Conservation (phyloP, 2,888 invertebrate species). For the Desoria tigrina region DNA sequence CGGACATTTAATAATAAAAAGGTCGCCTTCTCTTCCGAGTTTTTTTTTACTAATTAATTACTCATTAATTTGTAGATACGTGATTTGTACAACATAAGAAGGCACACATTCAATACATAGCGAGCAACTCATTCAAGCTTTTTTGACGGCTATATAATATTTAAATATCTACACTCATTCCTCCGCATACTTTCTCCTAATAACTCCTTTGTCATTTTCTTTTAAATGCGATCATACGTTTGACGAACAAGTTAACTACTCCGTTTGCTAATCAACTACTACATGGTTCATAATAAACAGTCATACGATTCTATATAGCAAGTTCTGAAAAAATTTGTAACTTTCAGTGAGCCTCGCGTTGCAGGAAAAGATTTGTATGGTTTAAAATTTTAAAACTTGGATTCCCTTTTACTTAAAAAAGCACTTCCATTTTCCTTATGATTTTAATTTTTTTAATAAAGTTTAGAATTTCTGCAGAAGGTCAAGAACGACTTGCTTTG, state of each 20-base stretch:
- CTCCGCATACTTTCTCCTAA: background rate
- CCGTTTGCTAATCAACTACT: too few species aligned
- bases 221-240: background rate
- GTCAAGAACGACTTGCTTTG: too few species aligned
- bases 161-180: background rate
- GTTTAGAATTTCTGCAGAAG: background rate
- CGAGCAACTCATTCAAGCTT: conserved; percentile 26
- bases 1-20: conserved; percentile 5
- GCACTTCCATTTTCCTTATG: background rate
- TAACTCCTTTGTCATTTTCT: background rate
- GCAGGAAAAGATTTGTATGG: conserved; percentile 42
- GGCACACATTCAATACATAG: conserved; percentile 47
- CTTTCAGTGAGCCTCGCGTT: conserved; percentile 52
- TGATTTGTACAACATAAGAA: conserved; percentile 51
- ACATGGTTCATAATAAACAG: background rate
- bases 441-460: too few species aligned
- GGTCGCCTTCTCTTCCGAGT: background rate
- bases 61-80: conserved; percentile 20
- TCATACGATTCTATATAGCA: background rate
- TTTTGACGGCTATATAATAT: too few species aligned
- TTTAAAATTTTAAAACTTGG: background rate
- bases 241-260: too few species aligned
- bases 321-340: conserved; percentile 44
- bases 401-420: background rate
- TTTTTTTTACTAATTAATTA: background rate